These are phyloP conservation scores for Pedetes capensis DNA, from an alignment of 2,113 vertebrate species.

Conservation along the genomic window DNA sequence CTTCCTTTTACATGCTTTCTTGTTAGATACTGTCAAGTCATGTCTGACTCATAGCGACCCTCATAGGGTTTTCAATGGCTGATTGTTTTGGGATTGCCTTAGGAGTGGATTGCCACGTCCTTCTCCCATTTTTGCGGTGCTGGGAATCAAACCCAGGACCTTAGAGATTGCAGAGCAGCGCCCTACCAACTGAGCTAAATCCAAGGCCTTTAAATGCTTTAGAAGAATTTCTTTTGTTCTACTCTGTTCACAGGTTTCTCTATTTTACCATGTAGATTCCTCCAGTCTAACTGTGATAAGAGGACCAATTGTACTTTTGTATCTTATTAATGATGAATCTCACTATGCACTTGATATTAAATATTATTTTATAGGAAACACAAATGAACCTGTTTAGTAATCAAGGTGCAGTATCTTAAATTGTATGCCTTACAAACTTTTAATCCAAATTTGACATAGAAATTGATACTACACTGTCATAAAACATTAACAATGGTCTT, in stretches of 20 bases:
- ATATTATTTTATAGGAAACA: background rate
- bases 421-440: background rate
- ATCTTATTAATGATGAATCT: background rate
- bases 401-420: background rate
- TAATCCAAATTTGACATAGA: background rate
- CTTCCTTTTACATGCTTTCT: background rate
- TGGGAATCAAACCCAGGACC: too few species aligned
- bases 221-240: background rate
- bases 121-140: too few species aligned
- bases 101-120: too few species aligned
- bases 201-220: background rate
- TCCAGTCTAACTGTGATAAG: background rate
- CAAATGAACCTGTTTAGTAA: constrained; percentile 25
- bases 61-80: too few species aligned
- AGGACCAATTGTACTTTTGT: background rate
- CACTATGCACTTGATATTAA: background rate
- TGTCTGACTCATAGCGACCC: too few species aligned
- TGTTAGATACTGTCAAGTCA: too few species aligned
- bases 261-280: background rate
- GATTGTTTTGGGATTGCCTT: too few species aligned
- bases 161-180: too few species aligned
- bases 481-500: background rate
- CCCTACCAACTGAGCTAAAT: too few species aligned
- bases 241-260: background rate
- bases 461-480: background rate